Percentiles rank a stretch among this genome's conserved stretches.
Conservation (phyloP, 2,888 invertebrate species). For the Polia nebulosa region DNA sequence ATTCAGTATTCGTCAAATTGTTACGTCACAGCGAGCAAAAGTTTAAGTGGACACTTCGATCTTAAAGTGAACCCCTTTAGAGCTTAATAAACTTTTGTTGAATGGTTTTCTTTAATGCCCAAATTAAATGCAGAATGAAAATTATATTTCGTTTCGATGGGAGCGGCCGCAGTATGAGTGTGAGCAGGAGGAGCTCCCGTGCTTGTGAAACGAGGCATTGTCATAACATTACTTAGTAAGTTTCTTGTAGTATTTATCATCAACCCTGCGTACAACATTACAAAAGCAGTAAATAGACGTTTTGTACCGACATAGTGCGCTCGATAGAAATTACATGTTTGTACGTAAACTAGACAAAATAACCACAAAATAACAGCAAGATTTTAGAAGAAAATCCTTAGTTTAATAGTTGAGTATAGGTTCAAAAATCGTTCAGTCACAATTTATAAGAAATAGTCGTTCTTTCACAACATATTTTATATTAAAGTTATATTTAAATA, state of each 20-base stretch:
- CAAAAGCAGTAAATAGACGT: constrained; percentile 8
- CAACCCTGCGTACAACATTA: constrained; percentile 15
- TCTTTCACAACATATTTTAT: constrained; percentile 70
- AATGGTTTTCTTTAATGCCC: constrained; percentile 24
- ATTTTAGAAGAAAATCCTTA: constrained; percentile 80
- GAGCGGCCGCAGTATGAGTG: background rate
- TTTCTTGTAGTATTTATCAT: constrained; percentile 5
- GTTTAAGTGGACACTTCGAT: constrained; percentile 4
- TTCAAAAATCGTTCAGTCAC: constrained; percentile 88
- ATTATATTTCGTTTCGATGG: constrained; percentile 32
- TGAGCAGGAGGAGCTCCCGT: background rate
- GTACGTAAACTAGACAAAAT: constrained; percentile 70
- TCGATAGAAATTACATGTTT: constrained; percentile 59
- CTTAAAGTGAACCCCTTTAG: background rate
- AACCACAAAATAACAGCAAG: constrained; percentile 85
- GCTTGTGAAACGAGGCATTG: constrained; percentile 4
- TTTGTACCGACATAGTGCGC: constrained; percentile 68
- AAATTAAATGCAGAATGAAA: constrained; percentile 17
- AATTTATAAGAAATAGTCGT: constrained; percentile 85
- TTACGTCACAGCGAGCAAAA: constrained; percentile 13
- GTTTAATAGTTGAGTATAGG: constrained; percentile 82
- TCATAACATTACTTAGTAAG: constrained; percentile 9
- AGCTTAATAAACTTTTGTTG: constrained; percentile 1
- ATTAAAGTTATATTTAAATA: constrained; percentile 68
- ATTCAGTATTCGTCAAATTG: constrained; percentile 10